Base-by-base conservation (phyloP, 2,888 invertebrate species). In the Ernsta delagoae region DNA sequence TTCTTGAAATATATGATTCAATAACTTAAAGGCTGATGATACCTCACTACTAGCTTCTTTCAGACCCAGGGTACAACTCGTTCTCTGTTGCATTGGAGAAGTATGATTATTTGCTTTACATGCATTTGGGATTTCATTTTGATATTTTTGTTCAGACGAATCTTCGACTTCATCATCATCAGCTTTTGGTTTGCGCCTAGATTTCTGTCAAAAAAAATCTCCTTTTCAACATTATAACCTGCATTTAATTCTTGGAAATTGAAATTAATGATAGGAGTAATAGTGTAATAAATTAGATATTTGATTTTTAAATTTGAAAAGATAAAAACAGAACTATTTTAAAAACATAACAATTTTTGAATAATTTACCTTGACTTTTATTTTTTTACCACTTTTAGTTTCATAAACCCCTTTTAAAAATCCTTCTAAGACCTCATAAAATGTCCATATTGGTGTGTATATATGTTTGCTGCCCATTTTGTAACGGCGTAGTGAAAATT, bases 361-460 rank as follows among this genome's bases (percentile, higher is more conserved):
- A 31, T 16, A 16, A 16, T 1, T 16, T 16, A 68, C 67, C 24
- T 68, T 68, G 12, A 62, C n/a, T 62, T 68, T 68, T 24, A 68
- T 62, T 68, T 68, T 68, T 57, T 43, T 61, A 0, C 67, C 67
- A 62, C 45, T 68, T 68, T 68, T 68, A 57, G 45, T 62, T 62
- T 68, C 67, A 62, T 68, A 68, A 4, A 68, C 68, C 5, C 57
- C 57, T 41, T 62, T 68, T 34, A 68, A 48, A 50, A 68, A 68
- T 12, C 48, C 39, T 39, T 68, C 68, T 24, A 68, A 59, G 8
- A 41, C n/a, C 12, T 68, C 68, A 50, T 68, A 68, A 41, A 68
- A 68, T 12, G 68, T 62, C 68, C 68, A 68, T 36, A 68, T 68
- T 11, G 68, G 68, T n/a, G 68, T 68, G 68, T 68, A 68, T 31